Evolutionary conservation across 2,797 vertebrate genomes (phyloP).

Genomic region (Coranthus polyacanthus): DNA sequence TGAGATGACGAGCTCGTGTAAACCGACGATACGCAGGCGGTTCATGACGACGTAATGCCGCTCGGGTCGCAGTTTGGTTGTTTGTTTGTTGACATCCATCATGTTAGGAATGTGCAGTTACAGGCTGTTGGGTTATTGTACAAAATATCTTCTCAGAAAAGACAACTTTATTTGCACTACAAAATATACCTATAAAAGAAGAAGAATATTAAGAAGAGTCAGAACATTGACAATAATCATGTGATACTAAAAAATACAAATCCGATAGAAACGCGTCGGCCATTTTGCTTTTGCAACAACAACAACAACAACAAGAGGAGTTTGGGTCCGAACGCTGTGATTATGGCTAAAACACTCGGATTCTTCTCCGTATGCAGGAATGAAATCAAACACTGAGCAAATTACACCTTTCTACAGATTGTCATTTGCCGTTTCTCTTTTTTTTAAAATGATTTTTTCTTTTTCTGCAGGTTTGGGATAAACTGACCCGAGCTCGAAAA

Average conservation of each 20-base stretch:
- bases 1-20: not conserved
- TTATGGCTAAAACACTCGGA: slow-evolving; percentile 77
- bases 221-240: slow-evolving; percentile 72
- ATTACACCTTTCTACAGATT: slow-evolving; percentile 84
- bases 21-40: no score
- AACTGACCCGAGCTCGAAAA: slow-evolving; percentile 26
- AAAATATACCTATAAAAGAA: slow-evolving; percentile 82
- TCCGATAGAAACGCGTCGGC: slow-evolving; percentile 73
- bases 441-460: slow-evolving; percentile 14
- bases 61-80: slow-evolving; percentile 23
- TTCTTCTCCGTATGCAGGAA: slow-evolving; percentile 57
- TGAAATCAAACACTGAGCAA: slow-evolving; percentile 75
- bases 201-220: slow-evolving; percentile 65
- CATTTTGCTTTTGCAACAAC: slow-evolving; percentile 28
- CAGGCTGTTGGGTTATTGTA: slow-evolving; percentile 75
- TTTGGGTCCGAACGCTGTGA: slow-evolving; percentile 65
- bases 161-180: slow-evolving; percentile 77
- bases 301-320: slow-evolving; percentile 26
- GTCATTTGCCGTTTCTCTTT: slow-evolving; percentile 83
- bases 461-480: slow-evolving; percentile 34
- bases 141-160: slow-evolving; percentile 77
- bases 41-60: slow-evolving; percentile 35
- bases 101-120: slow-evolving; percentile 79
- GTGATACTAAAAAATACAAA: slow-evolving; percentile 71
- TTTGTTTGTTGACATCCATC: slow-evolving; percentile 63